Percentiles rank a stretch among this genome's conserved stretches.
Conservation (phyloP, 2,113 vertebrate species). For the Brachyistius frenatus region DNA sequence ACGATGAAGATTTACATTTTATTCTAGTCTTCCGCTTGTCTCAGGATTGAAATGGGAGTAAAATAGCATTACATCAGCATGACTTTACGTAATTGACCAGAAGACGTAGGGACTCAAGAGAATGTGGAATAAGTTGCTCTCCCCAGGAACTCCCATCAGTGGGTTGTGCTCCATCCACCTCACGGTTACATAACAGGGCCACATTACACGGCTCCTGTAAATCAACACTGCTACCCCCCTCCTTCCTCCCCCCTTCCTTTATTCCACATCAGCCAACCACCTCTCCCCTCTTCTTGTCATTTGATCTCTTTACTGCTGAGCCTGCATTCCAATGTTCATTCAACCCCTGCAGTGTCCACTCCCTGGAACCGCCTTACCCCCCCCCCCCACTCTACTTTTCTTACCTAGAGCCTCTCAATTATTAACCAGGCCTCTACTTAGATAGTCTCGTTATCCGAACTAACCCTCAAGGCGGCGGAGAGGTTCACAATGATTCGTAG, state of each 20-base stretch:
- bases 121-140: background rate
- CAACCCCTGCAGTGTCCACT: slow-evolving; percentile 65
- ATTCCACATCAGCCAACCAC: slow-evolving; percentile 65
- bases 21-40: too few species aligned
- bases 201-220: slow-evolving; percentile 67
- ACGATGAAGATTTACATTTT: too few species aligned
- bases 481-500: slow-evolving; percentile 31
- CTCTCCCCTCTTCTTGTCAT: slow-evolving; percentile 65
- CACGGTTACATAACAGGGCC: slow-evolving; percentile 67
- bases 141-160: slow-evolving; percentile 9
- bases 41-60: too few species aligned
- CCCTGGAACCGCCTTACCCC: slow-evolving; percentile 18
- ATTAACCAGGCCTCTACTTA: slow-evolving; percentile 32
- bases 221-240: slow-evolving; percentile 54
- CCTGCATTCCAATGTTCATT: slow-evolving; percentile 80
- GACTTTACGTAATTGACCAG: too few species aligned
- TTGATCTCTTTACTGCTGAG: slow-evolving; percentile 77
- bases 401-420: slow-evolving; percentile 44
- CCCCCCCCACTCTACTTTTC: slow-evolving; percentile 27
- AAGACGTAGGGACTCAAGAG: background rate
- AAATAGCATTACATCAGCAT: too few species aligned
- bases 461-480: slow-evolving; percentile 20
- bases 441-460: slow-evolving; percentile 15
- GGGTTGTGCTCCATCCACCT: background rate
- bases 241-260: slow-evolving; percentile 52